A percentile compares a stretch with the other conserved stretches of the same genome.
Evolutionary conservation across 1,140 invertebrate genomes (phyloP).

Genomic region (Drosophila tsacasi): DNA sequence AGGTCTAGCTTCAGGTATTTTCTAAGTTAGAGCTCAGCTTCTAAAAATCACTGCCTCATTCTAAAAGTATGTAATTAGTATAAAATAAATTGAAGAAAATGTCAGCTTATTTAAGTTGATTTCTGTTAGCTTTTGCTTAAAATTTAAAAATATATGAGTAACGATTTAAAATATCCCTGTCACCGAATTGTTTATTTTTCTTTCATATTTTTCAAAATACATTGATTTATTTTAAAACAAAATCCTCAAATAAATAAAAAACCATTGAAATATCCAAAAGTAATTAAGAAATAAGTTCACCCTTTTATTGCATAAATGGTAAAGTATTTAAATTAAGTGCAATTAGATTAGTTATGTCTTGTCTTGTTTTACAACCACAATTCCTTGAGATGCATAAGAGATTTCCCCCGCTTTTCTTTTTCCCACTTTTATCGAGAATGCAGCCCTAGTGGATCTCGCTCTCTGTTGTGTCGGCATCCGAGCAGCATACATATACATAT

Average conservation of each 20-base stretch:
- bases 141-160: not conserved
- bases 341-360: not conserved
- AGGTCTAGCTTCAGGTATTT: too few relatives aligned
- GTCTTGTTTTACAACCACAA: not conserved
- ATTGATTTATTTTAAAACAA: too few relatives aligned
- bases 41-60: too few relatives aligned
- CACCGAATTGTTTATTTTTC: not conserved
- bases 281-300: not conserved
- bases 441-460: constrained; percentile 19
- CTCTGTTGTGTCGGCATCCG: constrained; percentile 39
- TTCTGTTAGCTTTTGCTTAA: not conserved
- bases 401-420: not conserved
- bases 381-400: not conserved
- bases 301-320: too few relatives aligned
- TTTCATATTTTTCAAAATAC: too few relatives aligned
- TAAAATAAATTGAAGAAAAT: not conserved
- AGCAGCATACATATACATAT: constrained; percentile 9
- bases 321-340: not conserved
- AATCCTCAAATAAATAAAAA: too few relatives aligned
- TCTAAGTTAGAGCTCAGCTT: too few relatives aligned
- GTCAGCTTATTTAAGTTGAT: not conserved
- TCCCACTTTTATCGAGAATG: constrained; percentile 1
- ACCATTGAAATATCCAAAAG: not conserved
- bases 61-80: too few relatives aligned
- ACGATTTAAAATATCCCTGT: too few relatives aligned